Conservation (phyloP, 92 coral and sea anemone species). For the Porites divaricata region DNA sequence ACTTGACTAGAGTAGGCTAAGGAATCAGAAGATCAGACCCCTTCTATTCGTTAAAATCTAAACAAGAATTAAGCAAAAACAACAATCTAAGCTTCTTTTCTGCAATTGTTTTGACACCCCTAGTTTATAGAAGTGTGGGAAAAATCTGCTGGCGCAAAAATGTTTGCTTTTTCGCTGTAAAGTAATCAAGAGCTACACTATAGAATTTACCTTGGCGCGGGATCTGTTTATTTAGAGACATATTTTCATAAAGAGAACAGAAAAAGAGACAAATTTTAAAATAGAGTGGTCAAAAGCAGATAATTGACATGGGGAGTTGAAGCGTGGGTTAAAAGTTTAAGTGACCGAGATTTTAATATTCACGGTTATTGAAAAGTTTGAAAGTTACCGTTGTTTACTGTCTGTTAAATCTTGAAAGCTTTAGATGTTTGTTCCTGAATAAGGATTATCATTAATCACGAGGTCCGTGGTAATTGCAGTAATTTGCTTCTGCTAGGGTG, state of each 20-base stretch:
- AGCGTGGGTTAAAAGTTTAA: neutral
- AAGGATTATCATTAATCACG: neutral
- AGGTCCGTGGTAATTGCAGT: neutral
- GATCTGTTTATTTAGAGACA: neutral
- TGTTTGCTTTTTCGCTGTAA: constrained; percentile 33
- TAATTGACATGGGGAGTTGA: neutral
- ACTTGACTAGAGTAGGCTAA: neutral
- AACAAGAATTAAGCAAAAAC: neutral
- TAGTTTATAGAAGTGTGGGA: neutral
- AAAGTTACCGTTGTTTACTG: neutral
- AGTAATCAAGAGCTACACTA: neutral
- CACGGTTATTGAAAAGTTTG: neutral
- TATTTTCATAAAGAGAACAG: neutral
- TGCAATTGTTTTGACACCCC: neutral
- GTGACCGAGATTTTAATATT: neutral
- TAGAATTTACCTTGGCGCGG: constrained; percentile 3
- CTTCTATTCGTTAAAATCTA: neutral
- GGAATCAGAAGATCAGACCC: neutral
- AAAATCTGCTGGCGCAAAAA: neutral
- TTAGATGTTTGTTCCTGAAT: constrained; percentile 12
- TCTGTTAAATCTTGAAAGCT: neutral
- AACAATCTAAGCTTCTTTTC: neutral
- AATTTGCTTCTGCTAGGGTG: neutral
- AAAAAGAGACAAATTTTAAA: neutral
- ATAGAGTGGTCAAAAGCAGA: neutral